Percentiles rank a stretch among this genome's conserved stretches.
Conservation (phyloP, 2,113 vertebrate species). For the Alouatta palliata region DNA sequence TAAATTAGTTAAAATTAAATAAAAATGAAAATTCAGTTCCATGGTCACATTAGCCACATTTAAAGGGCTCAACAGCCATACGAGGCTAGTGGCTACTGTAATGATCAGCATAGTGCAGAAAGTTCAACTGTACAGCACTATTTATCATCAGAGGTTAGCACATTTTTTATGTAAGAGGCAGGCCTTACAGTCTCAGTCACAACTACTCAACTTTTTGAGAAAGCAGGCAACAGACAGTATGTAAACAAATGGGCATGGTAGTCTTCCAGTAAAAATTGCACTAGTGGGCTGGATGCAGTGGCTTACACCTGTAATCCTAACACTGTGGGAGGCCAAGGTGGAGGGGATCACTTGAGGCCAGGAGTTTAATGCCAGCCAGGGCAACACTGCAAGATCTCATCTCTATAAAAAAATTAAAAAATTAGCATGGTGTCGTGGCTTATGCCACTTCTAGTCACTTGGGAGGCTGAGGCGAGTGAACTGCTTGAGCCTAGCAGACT, state of each 20-base stretch:
- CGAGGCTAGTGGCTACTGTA: neutral
- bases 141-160: neutral
- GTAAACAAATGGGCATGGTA: neutral
- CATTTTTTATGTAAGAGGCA: neutral
- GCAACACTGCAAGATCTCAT: no score
- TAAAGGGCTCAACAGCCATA: neutral
- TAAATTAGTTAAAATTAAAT: neutral
- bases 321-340: no score
- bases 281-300: no score
- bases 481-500: no score
- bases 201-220: neutral
- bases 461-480: no score
- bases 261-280: neutral
- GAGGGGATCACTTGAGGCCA: no score
- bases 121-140: neutral
- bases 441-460: no score
- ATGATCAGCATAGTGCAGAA: neutral
- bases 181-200: neutral
- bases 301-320: no score
- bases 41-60: neutral
- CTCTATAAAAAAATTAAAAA: no score
- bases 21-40: slow-evolving; percentile 1
- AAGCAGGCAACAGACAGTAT: neutral
- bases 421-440: no score
- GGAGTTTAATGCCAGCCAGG: no score